Base-by-base conservation (phyloP, 2,113 vertebrate species). In the Phasianus colchicus region DNA sequence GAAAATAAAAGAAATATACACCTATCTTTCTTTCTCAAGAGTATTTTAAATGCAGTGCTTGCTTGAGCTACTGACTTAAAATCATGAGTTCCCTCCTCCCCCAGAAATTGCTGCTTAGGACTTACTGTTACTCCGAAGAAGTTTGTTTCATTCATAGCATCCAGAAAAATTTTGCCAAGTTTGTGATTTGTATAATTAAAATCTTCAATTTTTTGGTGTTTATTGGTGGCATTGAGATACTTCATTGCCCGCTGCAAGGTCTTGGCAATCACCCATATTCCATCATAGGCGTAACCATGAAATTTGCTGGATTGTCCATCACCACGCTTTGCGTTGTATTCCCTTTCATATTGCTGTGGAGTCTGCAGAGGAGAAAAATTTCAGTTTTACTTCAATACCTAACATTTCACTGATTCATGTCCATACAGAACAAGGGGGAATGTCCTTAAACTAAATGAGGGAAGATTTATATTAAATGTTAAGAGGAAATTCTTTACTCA, bases 231-330 rank as follows among this genome's bases (percentile, higher is more conserved):
- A 17, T 98, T 98, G 71, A 99, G 98, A 9, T 98, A 97, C 88
- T 99, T 99, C 98, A 99, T 99, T 79, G 99, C 99, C 30, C 99
- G 97, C 40, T 99, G 99, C 40, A 99, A 95, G 0, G 99, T 99
- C 97, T 98, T 99, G 36, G 99, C 99, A 52, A 99, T 99, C 86
- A 99, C 99, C 99, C 99, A 99, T 97, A 99, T 99, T 95, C 99
- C 99, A 10, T 99, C 99, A 13, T 99, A 99, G 79, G 99, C 99
- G 38, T 99, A 99, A 81, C 99, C 99, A 12, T 99, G 99, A 96
- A 99, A 99, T 97, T 99, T 99, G 97, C 99, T 99, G 95, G 99
- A 95, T 85, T 99, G 99, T 67, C 99, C 99, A 70, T 99, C 99
- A 32, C 98, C 98, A 11, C 99, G 98, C 95, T 99, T 99, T 42